Evolutionary conservation across 2,888 invertebrate species (phyloP), one percentile per base, ranked within the genome.

Genomic region (Cloeon dipterum): DNA sequence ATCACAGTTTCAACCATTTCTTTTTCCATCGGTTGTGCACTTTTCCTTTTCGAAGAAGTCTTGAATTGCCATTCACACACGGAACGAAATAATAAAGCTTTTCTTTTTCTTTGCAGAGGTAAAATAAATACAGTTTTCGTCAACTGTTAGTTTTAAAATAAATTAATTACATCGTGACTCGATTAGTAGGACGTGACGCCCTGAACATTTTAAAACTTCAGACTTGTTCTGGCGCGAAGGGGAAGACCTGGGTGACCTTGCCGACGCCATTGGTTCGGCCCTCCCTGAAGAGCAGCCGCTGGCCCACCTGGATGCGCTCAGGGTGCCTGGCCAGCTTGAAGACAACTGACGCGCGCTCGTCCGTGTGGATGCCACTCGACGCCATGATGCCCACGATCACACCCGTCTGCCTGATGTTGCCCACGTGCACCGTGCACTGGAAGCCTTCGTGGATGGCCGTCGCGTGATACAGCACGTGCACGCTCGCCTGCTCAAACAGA

Each of bases 341-440:
- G 49, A 83, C 59, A 0, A 89, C 88, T 0, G 79, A 74, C 0
- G 85, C 88, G 5, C 70, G 69, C 48, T 86, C 81, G 45, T 91
- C 88, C 0, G 85, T 85, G 25, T 78, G 68, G 40, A 77, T 63
- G 37, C 70, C 68, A 48, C 66, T 58, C 0, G 66, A 58, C 1
- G 71, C 67, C 52, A 71, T 63, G 42, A 74, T 73, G 14, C 72
- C 83, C 47, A 78, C 71, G 34, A 94, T 77, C 7, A 81, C 73
- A n/a, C 86, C 93, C 0, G 93, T 93, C 58, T 94, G 94, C 1
- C 93, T 62, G 5, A 98, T 83, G 48, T 88, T 93, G 0, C 91
- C 94, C 36, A 94, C 83, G 55, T 94, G 91, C 0, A 94, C 79
- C 1, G 93, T 93, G 16, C 88, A 82, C 56, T 85, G 83, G 54